Percentiles rank a stretch among this genome's conserved stretches.
Conservation (phyloP, 2,797 vertebrate species). For the Serranus cabrilla region DNA sequence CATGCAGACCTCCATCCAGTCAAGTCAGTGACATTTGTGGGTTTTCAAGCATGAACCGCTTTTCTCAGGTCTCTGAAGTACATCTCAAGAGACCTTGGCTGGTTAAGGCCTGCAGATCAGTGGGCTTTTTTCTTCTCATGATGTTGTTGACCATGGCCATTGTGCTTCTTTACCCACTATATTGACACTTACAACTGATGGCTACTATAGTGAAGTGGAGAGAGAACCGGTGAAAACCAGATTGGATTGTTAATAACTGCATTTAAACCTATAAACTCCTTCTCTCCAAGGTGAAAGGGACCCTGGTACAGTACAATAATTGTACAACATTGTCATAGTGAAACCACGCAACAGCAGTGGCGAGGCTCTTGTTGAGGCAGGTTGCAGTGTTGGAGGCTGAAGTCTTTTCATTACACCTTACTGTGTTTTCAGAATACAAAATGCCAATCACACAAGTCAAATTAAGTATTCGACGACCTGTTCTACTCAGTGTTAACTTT, state of each 20-base stretch:
- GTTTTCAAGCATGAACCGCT: conserved; percentile 34
- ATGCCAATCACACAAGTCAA: too few relatives aligned
- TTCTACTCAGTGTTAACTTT: too few relatives aligned
- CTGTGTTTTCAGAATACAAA: too few relatives aligned
- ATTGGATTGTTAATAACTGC: not conserved
- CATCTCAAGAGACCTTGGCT: not conserved
- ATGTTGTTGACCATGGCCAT: not conserved
- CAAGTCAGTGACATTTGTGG: conserved; percentile 11
- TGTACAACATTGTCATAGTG: conserved; percentile 21
- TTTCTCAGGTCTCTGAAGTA: not conserved
- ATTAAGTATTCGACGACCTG: too few relatives aligned
- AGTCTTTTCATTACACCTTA: too few relatives aligned
- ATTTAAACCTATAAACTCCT: too few relatives aligned
- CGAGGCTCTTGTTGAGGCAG: not conserved
- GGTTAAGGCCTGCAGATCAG: not conserved
- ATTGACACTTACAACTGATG: not conserved
- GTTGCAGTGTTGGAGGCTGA: not conserved
- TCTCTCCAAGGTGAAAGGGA: too few relatives aligned
- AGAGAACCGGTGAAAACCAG: not conserved
- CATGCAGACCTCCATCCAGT: not conserved
- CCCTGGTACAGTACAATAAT: not conserved
- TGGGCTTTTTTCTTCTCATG: not conserved
- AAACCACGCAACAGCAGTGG: conserved; percentile 1
- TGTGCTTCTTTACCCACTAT: not conserved
- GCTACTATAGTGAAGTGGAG: too few relatives aligned